Percentiles rank a stretch among this genome's conserved stretches.
These are phyloP conservation scores for Arctia plantaginis DNA, from an alignment of 2,888 invertebrate species.

Conservation along the genomic window DNA sequence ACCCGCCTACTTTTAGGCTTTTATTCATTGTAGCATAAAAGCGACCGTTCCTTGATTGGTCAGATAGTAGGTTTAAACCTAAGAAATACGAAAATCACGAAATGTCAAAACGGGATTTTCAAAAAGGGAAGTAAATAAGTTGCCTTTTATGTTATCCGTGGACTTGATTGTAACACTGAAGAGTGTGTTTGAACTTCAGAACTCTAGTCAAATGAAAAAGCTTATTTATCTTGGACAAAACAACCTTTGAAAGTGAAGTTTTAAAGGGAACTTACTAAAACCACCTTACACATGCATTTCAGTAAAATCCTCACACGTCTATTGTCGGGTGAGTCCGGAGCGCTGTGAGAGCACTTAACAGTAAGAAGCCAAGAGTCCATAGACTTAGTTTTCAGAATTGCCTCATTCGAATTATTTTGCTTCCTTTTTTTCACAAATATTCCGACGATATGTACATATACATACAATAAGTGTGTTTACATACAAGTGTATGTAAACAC, in stretches of 20 bases:
- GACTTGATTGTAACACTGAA: too few relatives aligned
- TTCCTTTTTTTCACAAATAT: not conserved
- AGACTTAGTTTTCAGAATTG: slow-evolving; percentile 5
- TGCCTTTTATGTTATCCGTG: too few relatives aligned
- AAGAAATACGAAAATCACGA: too few relatives aligned
- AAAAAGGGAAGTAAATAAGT: too few relatives aligned
- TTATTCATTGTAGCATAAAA: too few relatives aligned
- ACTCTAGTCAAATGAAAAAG: not conserved
- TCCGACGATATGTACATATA: not conserved
- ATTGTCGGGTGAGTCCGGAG: slow-evolving; percentile 6
- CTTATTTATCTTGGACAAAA: not conserved
- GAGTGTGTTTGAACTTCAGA: not conserved
- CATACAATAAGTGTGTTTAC: too few relatives aligned
- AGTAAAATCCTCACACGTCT: slow-evolving; percentile 6
- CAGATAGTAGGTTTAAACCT: too few relatives aligned
- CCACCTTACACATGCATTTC: slow-evolving; percentile 1
- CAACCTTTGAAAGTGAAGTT: not conserved
- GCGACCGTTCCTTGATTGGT: too few relatives aligned
- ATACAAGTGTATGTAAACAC: too few relatives aligned
- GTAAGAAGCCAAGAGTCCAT: slow-evolving; percentile 11
- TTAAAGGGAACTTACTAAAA: not conserved
- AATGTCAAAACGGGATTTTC: too few relatives aligned
- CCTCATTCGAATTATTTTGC: slow-evolving; percentile 7
- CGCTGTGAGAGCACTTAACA: slow-evolving; percentile 11
- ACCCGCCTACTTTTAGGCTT: too few relatives aligned